A percentile compares a stretch with the other conserved stretches of the same genome.
Evolutionary conservation across 2,113 vertebrate genomes (phyloP).

Genomic region (Serilophus lunatus): DNA sequence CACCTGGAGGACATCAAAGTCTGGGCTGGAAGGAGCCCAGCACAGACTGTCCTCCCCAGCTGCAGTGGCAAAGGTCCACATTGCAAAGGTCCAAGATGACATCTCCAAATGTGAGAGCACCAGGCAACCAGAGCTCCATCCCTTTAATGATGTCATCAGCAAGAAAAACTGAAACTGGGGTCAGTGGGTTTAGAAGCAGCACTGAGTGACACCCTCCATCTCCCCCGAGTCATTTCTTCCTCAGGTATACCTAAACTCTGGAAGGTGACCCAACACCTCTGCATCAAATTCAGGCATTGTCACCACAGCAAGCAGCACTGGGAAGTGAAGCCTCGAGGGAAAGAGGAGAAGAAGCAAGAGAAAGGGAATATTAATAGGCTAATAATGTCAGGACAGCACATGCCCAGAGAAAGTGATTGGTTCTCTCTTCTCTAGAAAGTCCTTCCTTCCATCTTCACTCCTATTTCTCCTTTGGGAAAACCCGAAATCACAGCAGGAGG

Average conservation of each 20-base stretch:
- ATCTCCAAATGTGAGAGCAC: not conserved
- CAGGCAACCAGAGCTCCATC: not conserved
- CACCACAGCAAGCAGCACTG: not conserved
- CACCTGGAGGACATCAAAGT: slow-evolving; percentile 16
- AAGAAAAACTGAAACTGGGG: not conserved
- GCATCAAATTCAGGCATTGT: accelerated
- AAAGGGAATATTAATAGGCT: not conserved
- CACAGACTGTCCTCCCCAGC: not conserved
- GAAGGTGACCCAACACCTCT: not conserved
- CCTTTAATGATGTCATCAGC: not conserved
- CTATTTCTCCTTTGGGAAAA: not conserved
- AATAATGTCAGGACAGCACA: not conserved
- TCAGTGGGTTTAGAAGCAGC: not conserved
- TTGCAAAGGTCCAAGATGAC: not conserved
- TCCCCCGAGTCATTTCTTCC: accelerated
- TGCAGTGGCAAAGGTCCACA: not conserved
- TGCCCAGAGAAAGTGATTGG: accelerated
- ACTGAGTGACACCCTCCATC: no score
- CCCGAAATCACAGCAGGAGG: accelerated
- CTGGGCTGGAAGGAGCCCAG: not conserved
- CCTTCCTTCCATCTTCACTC: not conserved
- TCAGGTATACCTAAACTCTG: not conserved
- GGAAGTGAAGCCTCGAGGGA: not conserved
- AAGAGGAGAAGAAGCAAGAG: not conserved
- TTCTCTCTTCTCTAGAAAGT: not conserved